Percentiles rank a stretch among this genome's conserved stretches.
These are phyloP conservation scores for Bufotes viridis DNA, from an alignment of 2,797 vertebrate species.

Conservation along the genomic window DNA sequence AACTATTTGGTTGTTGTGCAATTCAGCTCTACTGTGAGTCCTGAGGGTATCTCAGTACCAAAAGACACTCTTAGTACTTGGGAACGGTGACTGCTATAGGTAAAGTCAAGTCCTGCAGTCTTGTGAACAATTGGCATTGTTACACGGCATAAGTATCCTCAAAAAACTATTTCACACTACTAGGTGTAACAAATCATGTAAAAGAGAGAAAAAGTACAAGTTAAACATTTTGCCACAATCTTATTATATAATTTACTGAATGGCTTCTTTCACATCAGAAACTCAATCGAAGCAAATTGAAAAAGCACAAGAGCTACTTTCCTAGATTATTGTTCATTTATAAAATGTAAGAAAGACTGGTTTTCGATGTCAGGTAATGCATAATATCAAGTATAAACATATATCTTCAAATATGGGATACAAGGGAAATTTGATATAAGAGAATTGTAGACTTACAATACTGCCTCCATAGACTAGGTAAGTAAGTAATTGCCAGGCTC, in stretches of 20 bases:
- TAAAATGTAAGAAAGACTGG: neutral
- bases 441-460: neutral
- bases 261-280: neutral
- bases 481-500: slow-evolving; percentile 6
- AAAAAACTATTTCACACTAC: neutral
- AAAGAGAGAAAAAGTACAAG: neutral
- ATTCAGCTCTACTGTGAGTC: too few relatives aligned
- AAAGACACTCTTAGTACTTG: too few relatives aligned
- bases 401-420: neutral
- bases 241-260: neutral
- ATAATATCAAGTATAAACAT: slow-evolving; percentile 10
- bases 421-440: slow-evolving; percentile 1
- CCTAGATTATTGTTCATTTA: slow-evolving; percentile 1
- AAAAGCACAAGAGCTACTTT: neutral
- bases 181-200: neutral
- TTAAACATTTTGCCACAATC: neutral
- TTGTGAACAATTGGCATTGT: too few relatives aligned
- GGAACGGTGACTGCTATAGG: too few relatives aligned
- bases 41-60: too few relatives aligned
- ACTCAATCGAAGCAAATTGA: neutral
- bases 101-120: too few relatives aligned
- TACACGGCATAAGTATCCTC: neutral
- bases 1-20: too few relatives aligned
- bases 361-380: neutral
- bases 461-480: slow-evolving; percentile 13